Evolutionary conservation across 2,888 invertebrate genomes (phyloP).

Genomic region (Lumbricus terrestris): DNA sequence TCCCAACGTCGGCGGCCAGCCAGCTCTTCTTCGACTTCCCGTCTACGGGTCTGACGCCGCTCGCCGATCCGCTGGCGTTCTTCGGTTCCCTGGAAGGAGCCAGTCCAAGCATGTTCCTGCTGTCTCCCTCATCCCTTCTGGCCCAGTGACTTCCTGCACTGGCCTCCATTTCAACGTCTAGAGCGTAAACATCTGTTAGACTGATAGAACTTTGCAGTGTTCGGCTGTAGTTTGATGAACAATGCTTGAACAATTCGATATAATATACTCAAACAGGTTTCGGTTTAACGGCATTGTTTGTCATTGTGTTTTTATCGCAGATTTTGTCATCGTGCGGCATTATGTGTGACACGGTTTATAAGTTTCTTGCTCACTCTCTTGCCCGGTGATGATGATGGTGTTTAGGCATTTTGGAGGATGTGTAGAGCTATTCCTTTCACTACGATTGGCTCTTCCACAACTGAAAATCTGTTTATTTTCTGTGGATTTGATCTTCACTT

Average conservation of each 20-base stretch:
- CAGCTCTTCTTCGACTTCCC: slow-evolving; percentile 7
- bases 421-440: not conserved
- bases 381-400: not conserved
- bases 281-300: not conserved
- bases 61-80: not conserved
- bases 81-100: not conserved
- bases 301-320: not conserved
- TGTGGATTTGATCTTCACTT: not conserved
- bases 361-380: not conserved
- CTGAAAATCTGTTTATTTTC: not conserved
- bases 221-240: not conserved
- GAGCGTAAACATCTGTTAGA: slow-evolving; percentile 6
- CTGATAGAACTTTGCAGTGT: not conserved
- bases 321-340: not conserved
- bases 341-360: not conserved
- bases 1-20: not conserved
- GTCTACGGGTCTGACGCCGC: not conserved
- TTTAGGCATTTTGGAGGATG: not conserved
- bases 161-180: not conserved
- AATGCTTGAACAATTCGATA: not conserved
- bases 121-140: not conserved
- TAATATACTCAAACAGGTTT: not conserved
- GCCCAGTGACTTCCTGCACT: not conserved
- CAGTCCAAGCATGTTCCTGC: not conserved
- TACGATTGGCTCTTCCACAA: not conserved